Conservation (phyloP, 2,888 invertebrate genomes). For the Harpagoxenus sublaevis region DNA sequence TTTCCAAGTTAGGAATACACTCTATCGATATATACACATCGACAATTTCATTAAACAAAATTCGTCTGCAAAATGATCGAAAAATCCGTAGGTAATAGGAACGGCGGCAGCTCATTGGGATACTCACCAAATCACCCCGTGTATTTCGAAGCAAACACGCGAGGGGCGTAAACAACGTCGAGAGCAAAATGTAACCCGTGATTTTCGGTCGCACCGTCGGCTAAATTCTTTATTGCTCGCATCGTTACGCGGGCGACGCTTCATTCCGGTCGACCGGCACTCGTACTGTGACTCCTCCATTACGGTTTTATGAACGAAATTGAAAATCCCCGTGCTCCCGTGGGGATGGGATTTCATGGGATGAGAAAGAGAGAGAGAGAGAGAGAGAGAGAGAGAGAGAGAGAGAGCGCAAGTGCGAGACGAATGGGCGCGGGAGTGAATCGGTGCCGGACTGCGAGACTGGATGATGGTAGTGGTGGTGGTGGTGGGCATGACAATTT, state of each 20-base stretch:
- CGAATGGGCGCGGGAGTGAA: neutral
- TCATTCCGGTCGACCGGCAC: slow-evolving; percentile 65
- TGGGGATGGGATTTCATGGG: neutral
- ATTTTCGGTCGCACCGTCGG: slow-evolving; percentile 53
- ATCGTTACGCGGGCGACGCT: slow-evolving; percentile 70
- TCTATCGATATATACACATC: neutral
- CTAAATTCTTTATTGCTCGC: slow-evolving; percentile 63
- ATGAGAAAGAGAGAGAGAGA: neutral
- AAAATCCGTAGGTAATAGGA: slow-evolving; percentile 32
- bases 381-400: neutral
- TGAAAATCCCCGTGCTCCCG: slow-evolving; percentile 72
- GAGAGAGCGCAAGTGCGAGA: neutral
- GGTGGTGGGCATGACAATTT: slow-evolving; percentile 67
- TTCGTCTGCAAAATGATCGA: slow-evolving; percentile 31
- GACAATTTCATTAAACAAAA: slow-evolving; percentile 39
- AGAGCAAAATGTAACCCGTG: slow-evolving; percentile 49
- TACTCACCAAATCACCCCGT: no score
- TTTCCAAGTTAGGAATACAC: neutral
- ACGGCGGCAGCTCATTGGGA: neutral
- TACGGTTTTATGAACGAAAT: slow-evolving; percentile 77
- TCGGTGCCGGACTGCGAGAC: neutral
- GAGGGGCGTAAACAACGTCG: slow-evolving; percentile 53
- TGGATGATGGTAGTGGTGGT: slow-evolving; percentile 31
- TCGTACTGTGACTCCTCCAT: slow-evolving; percentile 73
- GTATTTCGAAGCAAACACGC: slow-evolving; percentile 35